A percentile compares a stretch with the other conserved stretches of the same genome.
Conservation (phyloP, 1,140 invertebrate genomes). For the Geopemphigus sp. region DNA sequence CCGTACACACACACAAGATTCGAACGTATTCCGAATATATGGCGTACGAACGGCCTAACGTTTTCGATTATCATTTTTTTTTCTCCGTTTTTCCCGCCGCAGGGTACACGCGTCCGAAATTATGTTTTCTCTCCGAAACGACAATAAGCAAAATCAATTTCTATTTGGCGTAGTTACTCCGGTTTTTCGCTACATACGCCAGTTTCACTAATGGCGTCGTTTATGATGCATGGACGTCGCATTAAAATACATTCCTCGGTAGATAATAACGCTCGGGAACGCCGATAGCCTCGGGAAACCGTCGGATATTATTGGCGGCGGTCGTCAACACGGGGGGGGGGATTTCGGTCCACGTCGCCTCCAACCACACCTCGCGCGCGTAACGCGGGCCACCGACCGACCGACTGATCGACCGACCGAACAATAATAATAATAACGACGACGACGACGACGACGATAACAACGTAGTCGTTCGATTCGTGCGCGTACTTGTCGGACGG, state of each 20-base stretch:
- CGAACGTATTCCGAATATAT: too few species aligned
- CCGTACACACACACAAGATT: too few species aligned
- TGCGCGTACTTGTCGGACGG: too few species aligned
- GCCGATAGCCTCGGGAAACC: not conserved
- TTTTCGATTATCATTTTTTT: too few species aligned
- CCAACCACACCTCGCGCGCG: not conserved
- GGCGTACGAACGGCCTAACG: too few species aligned
- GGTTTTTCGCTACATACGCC: not conserved
- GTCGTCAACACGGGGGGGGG: not conserved
- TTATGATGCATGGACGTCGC: not conserved
- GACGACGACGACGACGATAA: too few species aligned
- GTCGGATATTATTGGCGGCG: conserved; percentile 2
- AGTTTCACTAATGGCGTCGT: conserved; percentile 27
- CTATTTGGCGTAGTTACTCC: too few species aligned
- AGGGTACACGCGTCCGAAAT: not conserved
- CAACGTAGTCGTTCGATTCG: not conserved
- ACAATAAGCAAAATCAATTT: not conserved
- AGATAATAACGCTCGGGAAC: not conserved
- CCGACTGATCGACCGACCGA: too few species aligned
- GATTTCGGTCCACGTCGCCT: not conserved
- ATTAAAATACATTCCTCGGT: conserved; percentile 10
- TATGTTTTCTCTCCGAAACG: not conserved
- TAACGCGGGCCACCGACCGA: too few species aligned
- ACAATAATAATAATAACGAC: too few species aligned
- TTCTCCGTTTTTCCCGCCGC: not conserved